These are phyloP conservation scores for Agriopis marginaria DNA, from an alignment of 2,888 invertebrate species.

Conservation along the genomic window DNA sequence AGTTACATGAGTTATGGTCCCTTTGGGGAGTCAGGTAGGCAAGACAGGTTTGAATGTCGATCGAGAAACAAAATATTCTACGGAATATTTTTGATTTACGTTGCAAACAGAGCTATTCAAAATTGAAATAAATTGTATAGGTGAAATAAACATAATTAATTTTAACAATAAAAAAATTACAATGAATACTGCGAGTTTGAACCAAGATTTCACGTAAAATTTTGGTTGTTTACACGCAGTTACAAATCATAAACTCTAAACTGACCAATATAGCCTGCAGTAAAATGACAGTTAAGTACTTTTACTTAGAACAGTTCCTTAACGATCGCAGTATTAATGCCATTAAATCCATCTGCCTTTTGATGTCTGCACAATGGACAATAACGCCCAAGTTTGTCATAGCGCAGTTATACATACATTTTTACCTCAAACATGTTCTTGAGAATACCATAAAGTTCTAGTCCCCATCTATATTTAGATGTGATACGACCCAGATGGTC, in stretches of 20 bases:
- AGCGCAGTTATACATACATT: constrained; percentile 50
- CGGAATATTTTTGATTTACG: constrained; percentile 6
- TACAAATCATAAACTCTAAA: constrained; percentile 6
- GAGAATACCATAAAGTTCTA: constrained; percentile 76
- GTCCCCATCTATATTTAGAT: constrained; percentile 79
- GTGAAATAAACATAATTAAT: no score
- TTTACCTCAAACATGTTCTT: constrained; percentile 64
- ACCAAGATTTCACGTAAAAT: neutral
- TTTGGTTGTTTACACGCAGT: neutral
- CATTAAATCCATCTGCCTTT: constrained; percentile 36
- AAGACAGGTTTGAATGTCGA: constrained; percentile 24
- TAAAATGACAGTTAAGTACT: constrained; percentile 23
- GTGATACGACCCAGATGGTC: constrained; percentile 84
- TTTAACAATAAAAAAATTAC: no score
- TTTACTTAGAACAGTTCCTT: constrained; percentile 27
- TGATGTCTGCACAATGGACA: constrained; percentile 43
- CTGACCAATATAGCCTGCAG: constrained; percentile 19
- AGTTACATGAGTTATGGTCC: constrained; percentile 37
- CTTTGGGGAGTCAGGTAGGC: constrained; percentile 29
- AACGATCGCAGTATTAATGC: constrained; percentile 35
- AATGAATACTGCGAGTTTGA: neutral
- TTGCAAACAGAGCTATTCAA: constrained; percentile 4
- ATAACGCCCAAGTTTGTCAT: constrained; percentile 43
- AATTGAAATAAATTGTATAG: constrained; percentile 3
- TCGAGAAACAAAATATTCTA: constrained; percentile 1